A percentile compares a stretch with the other conserved stretches of the same genome.
Conservation (phyloP, 2,797 vertebrate species). For the Argyrosomus regius region DNA sequence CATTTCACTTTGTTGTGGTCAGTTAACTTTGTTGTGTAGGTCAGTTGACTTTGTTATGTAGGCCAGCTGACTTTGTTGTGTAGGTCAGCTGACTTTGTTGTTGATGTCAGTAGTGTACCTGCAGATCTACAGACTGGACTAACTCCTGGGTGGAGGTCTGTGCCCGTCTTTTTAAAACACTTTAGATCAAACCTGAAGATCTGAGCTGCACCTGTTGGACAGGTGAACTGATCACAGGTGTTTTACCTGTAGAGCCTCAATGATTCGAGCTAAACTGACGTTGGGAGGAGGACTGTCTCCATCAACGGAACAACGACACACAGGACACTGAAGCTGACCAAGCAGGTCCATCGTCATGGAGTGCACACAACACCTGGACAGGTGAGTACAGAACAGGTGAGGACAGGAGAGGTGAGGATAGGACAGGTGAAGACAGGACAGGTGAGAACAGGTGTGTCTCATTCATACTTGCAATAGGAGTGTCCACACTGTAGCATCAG, state of each 20-base stretch:
- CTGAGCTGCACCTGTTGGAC: background rate
- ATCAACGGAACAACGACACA: slow-evolving; percentile 85
- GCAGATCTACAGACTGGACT: too few relatives aligned
- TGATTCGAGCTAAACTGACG: slow-evolving; percentile 83
- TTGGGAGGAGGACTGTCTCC: slow-evolving; percentile 84
- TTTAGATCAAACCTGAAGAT: background rate
- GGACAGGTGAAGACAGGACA: background rate
- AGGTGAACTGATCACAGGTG: slow-evolving; percentile 1
- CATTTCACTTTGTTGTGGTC: too few relatives aligned
- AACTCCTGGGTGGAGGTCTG: too few relatives aligned
- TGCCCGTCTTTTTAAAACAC: background rate
- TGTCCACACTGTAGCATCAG: slow-evolving; percentile 87
- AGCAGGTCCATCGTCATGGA: slow-evolving; percentile 79
- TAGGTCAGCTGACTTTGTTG: too few relatives aligned
- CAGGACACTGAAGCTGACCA: slow-evolving; percentile 83
- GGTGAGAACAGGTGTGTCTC: background rate
- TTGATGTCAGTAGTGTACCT: too few relatives aligned
- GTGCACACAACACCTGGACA: slow-evolving; percentile 77
- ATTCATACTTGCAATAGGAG: slow-evolving; percentile 79
- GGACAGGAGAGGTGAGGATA: background rate
- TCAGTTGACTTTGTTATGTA: too few relatives aligned
- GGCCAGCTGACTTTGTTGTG: too few relatives aligned
- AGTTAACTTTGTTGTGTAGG: too few relatives aligned
- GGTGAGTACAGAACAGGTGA: background rate
- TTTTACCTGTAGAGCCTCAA: slow-evolving; percentile 79